These are phyloP conservation scores for Clivina fossor DNA, from an alignment of 2,888 invertebrate genomes.

Conservation along the genomic window DNA sequence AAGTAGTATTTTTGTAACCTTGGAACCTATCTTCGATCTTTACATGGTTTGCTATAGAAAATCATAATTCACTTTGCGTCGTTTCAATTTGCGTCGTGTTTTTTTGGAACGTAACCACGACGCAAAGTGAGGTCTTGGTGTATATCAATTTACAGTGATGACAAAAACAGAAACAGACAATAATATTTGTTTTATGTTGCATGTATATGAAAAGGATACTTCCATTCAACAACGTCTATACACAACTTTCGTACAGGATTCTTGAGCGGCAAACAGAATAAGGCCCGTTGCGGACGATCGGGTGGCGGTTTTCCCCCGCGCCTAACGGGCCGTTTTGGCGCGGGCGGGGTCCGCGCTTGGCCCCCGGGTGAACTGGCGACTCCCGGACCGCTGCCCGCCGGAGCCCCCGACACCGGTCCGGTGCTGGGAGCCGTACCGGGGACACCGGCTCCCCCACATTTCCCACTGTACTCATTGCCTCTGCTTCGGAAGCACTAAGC, in stretches of 20 bases:
- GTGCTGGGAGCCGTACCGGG: slow-evolving; percentile 42
- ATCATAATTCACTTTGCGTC: too few relatives aligned
- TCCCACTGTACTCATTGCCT: slow-evolving; percentile 53
- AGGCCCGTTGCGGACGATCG: slow-evolving; percentile 88
- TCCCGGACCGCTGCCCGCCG: slow-evolving; percentile 47
- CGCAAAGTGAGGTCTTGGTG: too few relatives aligned
- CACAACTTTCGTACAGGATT: slow-evolving; percentile 95
- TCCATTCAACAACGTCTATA: slow-evolving; percentile 98
- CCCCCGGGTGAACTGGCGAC: slow-evolving; percentile 49
- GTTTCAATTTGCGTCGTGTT: too few relatives aligned
- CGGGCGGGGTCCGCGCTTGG: slow-evolving; percentile 53
- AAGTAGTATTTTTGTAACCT: too few relatives aligned
- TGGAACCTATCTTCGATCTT: too few relatives aligned
- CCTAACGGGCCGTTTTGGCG: slow-evolving; percentile 68
- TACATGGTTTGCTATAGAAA: too few relatives aligned
- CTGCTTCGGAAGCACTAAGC: slow-evolving; percentile 39
- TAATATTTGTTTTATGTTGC: too few relatives aligned
- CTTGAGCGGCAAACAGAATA: slow-evolving; percentile 91
- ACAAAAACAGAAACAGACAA: too few relatives aligned
- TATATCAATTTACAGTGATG: too few relatives aligned
- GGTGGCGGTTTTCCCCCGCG: slow-evolving; percentile 82
- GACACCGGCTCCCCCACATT: slow-evolving; percentile 44
- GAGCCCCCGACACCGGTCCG: slow-evolving; percentile 41
- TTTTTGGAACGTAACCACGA: too few relatives aligned
- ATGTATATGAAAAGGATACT: slow-evolving; percentile 99